Evolutionary conservation across 2,797 vertebrate genomes (phyloP).

Genomic region (Triplophysa yarkandensis): DNA sequence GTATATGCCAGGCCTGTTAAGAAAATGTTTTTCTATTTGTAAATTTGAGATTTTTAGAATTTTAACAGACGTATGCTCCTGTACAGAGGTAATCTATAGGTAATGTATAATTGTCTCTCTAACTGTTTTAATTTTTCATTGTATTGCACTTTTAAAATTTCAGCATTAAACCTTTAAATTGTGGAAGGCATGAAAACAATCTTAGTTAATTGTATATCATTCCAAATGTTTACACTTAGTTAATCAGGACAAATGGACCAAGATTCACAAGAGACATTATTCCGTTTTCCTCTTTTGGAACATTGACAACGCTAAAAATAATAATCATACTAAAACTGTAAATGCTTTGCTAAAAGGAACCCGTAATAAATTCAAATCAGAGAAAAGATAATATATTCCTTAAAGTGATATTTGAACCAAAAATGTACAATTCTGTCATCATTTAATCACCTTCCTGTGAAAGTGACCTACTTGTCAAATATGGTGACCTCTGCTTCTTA

Average conservation of each 20-base stretch:
- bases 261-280: slow-evolving; percentile 52
- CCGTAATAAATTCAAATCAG: not conserved
- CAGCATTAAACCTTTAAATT: slow-evolving; percentile 31
- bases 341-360: not conserved
- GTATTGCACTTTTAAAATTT: slow-evolving; percentile 68
- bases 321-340: slow-evolving; percentile 49
- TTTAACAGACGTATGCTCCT: too few species aligned
- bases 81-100: too few species aligned
- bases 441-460: too few species aligned
- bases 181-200: slow-evolving; percentile 27
- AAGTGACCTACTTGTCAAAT: too few species aligned
- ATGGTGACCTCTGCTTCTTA: too few species aligned
- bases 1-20: too few species aligned
- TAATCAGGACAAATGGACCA: slow-evolving; percentile 47
- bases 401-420: too few species aligned
- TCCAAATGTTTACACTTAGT: slow-evolving; percentile 31
- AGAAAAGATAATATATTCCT: too few species aligned
- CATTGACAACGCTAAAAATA: slow-evolving; percentile 65
- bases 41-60: too few species aligned
- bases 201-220: slow-evolving; percentile 19
- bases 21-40: too few species aligned
- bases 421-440: too few species aligned
- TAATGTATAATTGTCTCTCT: not conserved
- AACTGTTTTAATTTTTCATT: slow-evolving; percentile 15
- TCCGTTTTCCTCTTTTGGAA: slow-evolving; percentile 50